These are phyloP conservation scores for Chrysomela aeneicollis DNA, from an alignment of 2,888 invertebrate species.

Conservation along the genomic window DNA sequence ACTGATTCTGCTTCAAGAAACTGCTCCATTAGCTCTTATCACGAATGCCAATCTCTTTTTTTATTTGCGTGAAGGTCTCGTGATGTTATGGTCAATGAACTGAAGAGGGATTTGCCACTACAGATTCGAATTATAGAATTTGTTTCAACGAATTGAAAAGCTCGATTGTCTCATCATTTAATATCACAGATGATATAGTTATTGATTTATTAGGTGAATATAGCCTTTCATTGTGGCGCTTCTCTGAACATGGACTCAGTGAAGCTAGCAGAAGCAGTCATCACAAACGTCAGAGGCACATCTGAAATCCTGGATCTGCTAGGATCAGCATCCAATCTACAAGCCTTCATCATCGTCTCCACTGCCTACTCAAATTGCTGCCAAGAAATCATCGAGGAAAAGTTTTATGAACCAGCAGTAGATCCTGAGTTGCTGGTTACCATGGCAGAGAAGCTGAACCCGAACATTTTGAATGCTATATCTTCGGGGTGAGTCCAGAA, in stretches of 20 bases:
- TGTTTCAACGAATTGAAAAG: too few relatives aligned
- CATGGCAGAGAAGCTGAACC: slow-evolving; percentile 48
- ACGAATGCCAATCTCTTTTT: not conserved
- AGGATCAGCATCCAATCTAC: slow-evolving; percentile 36
- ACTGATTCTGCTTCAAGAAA: slow-evolving; percentile 1
- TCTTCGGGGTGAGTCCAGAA: slow-evolving; percentile 38
- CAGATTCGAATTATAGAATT: too few relatives aligned
- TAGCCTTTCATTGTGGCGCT: slow-evolving; percentile 52
- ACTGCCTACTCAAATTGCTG: slow-evolving; percentile 57
- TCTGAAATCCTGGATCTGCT: slow-evolving; percentile 45
- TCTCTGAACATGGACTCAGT: slow-evolving; percentile 47
- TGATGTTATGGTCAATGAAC: too few relatives aligned
- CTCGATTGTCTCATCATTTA: too few relatives aligned
- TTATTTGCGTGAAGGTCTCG: not conserved
- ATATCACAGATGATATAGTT: too few relatives aligned
- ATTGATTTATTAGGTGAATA: slow-evolving; percentile 44
- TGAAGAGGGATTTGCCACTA: too few relatives aligned
- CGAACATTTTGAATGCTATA: slow-evolving; percentile 40
- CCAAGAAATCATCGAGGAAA: slow-evolving; percentile 57
- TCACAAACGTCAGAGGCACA: slow-evolving; percentile 48
- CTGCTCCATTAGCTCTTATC: not conserved
- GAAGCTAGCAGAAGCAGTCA: slow-evolving; percentile 44
- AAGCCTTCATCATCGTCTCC: slow-evolving; percentile 56
- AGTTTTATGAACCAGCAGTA: slow-evolving; percentile 59
- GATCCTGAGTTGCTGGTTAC: slow-evolving; percentile 57